These are phyloP conservation scores for Leptothorax acervorum DNA, from an alignment of 2,888 invertebrate species.

Conservation along the genomic window DNA sequence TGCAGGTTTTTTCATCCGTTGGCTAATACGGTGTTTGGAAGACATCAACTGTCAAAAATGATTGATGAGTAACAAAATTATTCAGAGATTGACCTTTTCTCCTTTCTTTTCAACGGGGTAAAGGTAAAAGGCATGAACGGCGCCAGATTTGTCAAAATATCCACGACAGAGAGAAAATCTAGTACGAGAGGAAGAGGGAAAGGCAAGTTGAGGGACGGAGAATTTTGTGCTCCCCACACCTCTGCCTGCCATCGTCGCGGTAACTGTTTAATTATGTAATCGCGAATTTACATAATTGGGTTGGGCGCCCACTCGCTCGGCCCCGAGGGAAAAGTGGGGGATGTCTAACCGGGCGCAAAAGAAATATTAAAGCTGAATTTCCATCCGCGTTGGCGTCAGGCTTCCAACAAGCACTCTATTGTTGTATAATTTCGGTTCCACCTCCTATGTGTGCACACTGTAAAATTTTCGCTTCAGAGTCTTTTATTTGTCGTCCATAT, in stretches of 20 bases:
- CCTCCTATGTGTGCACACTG: not conserved
- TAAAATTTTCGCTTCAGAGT: slow-evolving; percentile 47
- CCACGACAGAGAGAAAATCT: slow-evolving; percentile 24
- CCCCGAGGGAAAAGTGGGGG: slow-evolving; percentile 35
- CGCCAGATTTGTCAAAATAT: slow-evolving; percentile 37
- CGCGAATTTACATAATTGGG: slow-evolving; percentile 82
- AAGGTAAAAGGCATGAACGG: not conserved
- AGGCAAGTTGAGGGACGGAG: slow-evolving; percentile 12
- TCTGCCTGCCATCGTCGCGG: slow-evolving; percentile 63
- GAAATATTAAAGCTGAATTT: slow-evolving; percentile 70
- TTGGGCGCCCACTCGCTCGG: slow-evolving; percentile 67
- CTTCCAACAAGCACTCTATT: slow-evolving; percentile 51
- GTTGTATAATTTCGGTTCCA: slow-evolving; percentile 41
- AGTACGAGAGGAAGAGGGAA: not conserved
- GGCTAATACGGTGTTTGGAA: not conserved
- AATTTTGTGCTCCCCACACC: slow-evolving; percentile 55
- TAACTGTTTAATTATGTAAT: slow-evolving; percentile 82
- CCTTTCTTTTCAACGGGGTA: not conserved
- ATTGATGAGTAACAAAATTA: not conserved
- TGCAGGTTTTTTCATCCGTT: not conserved
- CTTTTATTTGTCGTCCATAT: slow-evolving; percentile 57
- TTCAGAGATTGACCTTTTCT: not conserved
- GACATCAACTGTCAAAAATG: not conserved
- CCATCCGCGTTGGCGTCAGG: slow-evolving; percentile 59
- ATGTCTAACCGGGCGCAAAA: slow-evolving; percentile 63